Evolutionary conservation across 1,140 invertebrate genomes (phyloP).

Genomic region (Scylla paramamosain): DNA sequence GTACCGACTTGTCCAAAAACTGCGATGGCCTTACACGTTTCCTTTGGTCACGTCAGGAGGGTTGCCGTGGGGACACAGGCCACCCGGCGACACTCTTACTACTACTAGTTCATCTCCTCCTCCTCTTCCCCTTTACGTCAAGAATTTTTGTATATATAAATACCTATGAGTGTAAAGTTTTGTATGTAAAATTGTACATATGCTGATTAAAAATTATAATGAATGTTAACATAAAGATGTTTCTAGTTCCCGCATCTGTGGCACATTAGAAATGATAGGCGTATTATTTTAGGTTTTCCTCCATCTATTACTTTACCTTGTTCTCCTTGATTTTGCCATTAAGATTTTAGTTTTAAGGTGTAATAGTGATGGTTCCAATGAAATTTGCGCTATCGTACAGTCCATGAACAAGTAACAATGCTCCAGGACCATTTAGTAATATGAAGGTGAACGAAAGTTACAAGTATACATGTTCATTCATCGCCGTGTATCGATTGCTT

Average conservation of each 20-base stretch:
- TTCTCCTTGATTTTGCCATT: conserved; percentile 25
- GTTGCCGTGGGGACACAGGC: neutral
- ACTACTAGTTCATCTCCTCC: neutral
- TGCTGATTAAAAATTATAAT: conserved; percentile 46
- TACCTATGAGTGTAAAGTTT: conserved; percentile 57
- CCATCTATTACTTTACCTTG: neutral
- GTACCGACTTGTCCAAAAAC: neutral
- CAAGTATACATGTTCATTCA: neutral
- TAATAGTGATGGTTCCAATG: conserved; percentile 25
- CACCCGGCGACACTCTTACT: neutral
- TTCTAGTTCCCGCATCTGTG: conserved; percentile 57
- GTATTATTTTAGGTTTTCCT: neutral
- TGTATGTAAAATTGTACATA: conserved; percentile 72
- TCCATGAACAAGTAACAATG: neutral
- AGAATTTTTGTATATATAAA: too few species aligned
- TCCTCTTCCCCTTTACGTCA: neutral
- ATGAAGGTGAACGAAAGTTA: neutral
- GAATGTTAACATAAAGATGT: conserved; percentile 51
- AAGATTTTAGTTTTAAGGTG: conserved; percentile 1
- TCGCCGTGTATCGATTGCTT: neutral
- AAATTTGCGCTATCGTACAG: neutral
- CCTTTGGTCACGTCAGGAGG: neutral
- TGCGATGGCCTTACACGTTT: conserved; percentile 20
- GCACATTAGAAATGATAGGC: conserved; percentile 63
- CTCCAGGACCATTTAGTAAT: neutral